Evolutionary conservation across 2,888 invertebrate species (phyloP).

Genomic region (Horisme vitalbata): DNA sequence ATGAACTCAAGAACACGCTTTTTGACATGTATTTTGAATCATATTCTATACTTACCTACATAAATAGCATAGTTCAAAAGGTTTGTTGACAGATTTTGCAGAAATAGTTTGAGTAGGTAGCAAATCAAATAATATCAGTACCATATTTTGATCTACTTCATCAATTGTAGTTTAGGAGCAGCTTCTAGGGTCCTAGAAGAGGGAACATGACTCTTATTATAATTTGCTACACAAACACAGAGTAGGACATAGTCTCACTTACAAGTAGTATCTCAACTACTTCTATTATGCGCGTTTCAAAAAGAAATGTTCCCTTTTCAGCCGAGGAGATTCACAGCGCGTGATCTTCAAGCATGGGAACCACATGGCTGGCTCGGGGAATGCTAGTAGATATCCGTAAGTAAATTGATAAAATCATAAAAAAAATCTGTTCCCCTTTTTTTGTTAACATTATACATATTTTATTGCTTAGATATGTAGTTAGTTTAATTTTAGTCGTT

Average conservation of each 20-base stretch:
- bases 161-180: slow-evolving; percentile 13
- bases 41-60: neutral
- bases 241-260: slow-evolving; percentile 20
- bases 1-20: slow-evolving; percentile 34
- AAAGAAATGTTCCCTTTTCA: slow-evolving; percentile 52
- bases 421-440: too few species aligned
- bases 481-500: too few species aligned
- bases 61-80: slow-evolving; percentile 8
- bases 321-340: slow-evolving; percentile 88
- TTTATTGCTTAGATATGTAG: too few species aligned
- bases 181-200: slow-evolving; percentile 17
- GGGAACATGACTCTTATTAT: slow-evolving; percentile 17
- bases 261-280: slow-evolving; percentile 8
- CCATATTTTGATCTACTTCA: neutral
- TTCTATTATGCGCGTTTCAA: neutral
- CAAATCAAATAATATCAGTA: too few species aligned
- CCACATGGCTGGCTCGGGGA: slow-evolving; percentile 86
- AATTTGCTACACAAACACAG: slow-evolving; percentile 28
- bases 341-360: slow-evolving; percentile 89
- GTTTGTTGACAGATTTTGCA: slow-evolving; percentile 8
- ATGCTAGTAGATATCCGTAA: slow-evolving; percentile 88
- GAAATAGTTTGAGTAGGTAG: slow-evolving; percentile 5
- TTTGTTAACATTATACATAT: too few species aligned
- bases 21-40: slow-evolving; percentile 22
- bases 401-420: slow-evolving; percentile 62